These are phyloP conservation scores for Nomia melanderi DNA, from an alignment of 1,140 invertebrate genomes.

Conservation along the genomic window DNA sequence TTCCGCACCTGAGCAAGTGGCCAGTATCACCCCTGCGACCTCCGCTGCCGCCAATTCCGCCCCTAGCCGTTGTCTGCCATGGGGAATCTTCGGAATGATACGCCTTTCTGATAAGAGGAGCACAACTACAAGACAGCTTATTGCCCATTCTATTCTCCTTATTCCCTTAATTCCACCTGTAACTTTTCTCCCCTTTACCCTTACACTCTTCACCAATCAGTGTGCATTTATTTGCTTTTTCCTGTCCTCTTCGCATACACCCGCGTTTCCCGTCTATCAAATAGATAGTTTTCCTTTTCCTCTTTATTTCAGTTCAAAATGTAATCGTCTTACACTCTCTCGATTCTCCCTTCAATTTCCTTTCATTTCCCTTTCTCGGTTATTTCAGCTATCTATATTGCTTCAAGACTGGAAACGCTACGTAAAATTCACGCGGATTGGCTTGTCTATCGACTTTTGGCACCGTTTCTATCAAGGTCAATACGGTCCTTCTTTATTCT, in stretches of 20 bases:
- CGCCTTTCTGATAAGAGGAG: constrained; percentile 94
- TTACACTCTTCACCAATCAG: constrained; percentile 29
- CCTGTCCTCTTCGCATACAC: background rate
- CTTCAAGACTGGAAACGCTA: background rate
- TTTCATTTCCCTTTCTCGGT: constrained; percentile 8
- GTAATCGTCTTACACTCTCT: constrained; percentile 7
- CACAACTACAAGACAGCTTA: constrained; percentile 96
- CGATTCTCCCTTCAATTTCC: constrained; percentile 4
- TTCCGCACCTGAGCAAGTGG: constrained; percentile 93
- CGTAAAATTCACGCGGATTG: constrained; percentile 17
- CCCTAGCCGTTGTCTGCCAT: constrained; percentile 86
- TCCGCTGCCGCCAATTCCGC: constrained; percentile 69
- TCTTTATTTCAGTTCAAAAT: background rate
- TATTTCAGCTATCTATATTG: background rate
- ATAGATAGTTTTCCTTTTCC: background rate
- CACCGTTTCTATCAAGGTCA: constrained; percentile 47
- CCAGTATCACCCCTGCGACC: constrained; percentile 90
- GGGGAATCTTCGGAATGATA: constrained; percentile 97
- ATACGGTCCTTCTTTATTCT: background rate
- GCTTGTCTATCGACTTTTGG: constrained; percentile 60
- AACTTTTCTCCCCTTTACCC: constrained; percentile 48
- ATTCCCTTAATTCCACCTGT: constrained; percentile 41
- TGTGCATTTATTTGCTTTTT: constrained; percentile 18
- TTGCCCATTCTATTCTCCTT: constrained; percentile 89
- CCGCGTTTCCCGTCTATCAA: background rate